phyloP scores from a whole-genome alignment of 2,888 invertebrate genomes.

The Hirtodrosophila duncani region DNA sequence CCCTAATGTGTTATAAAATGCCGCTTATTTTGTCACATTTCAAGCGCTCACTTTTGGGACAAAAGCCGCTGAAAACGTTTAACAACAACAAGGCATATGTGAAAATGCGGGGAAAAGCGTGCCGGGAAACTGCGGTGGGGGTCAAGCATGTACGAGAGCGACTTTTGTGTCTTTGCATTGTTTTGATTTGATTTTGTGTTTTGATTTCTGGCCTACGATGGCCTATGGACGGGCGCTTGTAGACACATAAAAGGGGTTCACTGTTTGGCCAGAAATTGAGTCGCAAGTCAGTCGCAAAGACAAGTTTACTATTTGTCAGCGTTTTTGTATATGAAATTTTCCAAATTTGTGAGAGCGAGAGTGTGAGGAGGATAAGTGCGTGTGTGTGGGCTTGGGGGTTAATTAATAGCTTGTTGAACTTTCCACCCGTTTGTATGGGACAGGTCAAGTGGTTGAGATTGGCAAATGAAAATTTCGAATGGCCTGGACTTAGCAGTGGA shows the following conservation, averaged over 20 bases:
- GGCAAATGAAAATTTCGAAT: too few relatives aligned
- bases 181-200: conserved; percentile 4
- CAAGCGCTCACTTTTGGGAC: conserved; percentile 60
- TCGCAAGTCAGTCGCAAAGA: too few relatives aligned
- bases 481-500: too few relatives aligned
- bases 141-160: conserved; percentile 6
- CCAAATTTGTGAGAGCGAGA: too few relatives aligned
- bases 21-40: conserved; percentile 60
- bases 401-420: conserved; percentile 48
- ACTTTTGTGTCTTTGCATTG: background rate
- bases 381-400: conserved; percentile 10
- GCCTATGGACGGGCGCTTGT: too few relatives aligned
- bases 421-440: conserved; percentile 12
- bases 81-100: background rate
- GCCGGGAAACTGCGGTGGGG: conserved; percentile 16
- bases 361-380: too few relatives aligned
- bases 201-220: conserved; percentile 32
- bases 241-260: too few relatives aligned
- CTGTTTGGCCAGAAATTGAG: too few relatives aligned
- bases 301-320: too few relatives aligned
- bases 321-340: too few relatives aligned
- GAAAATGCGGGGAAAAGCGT: background rate
- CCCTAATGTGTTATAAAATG: conserved; percentile 60
- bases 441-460: too few relatives aligned
- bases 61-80: conserved; percentile 30